phyloP scores from a whole-genome alignment of 2,888 invertebrate genomes.

The Cerceris ruficornis region DNA sequence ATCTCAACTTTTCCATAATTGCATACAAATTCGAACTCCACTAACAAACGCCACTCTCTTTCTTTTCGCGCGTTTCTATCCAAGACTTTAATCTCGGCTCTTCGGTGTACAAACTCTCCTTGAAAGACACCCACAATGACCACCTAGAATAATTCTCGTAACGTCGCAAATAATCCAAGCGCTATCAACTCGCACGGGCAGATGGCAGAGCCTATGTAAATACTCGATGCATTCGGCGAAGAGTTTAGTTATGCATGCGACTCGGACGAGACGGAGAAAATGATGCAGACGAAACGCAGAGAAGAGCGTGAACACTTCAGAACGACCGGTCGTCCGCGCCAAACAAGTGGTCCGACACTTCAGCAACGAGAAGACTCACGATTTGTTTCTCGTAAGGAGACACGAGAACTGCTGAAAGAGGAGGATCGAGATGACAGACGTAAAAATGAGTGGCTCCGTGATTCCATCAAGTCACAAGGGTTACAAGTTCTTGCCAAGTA shows the following conservation, averaged over 20 bases:
- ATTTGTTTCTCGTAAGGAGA: constrained; percentile 36
- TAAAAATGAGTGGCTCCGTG: constrained; percentile 12
- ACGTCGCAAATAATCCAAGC: constrained; percentile 54
- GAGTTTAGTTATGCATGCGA: constrained; percentile 53
- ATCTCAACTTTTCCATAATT: too few species aligned
- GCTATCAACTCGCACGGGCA: constrained; percentile 23
- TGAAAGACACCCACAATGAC: constrained; percentile 29
- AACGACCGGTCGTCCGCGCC: constrained; percentile 15
- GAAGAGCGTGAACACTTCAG: constrained; percentile 16
- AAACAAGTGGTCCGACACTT: constrained; percentile 40
- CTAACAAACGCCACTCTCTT: too few species aligned
- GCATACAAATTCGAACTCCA: too few species aligned
- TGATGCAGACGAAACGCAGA: constrained; percentile 14
- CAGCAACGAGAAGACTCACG: constrained; percentile 19
- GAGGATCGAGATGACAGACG: constrained; percentile 3
- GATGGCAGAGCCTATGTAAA: constrained; percentile 38
- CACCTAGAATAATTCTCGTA: constrained; percentile 40
- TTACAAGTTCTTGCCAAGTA: neutral
- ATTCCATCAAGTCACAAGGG: constrained; percentile 14
- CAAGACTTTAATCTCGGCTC: neutral
- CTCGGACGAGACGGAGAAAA: constrained; percentile 22
- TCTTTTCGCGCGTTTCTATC: too few species aligned
- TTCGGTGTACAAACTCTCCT: constrained; percentile 34
- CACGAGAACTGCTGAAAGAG: constrained; percentile 24
- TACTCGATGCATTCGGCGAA: constrained; percentile 40